Evolutionary conservation across 2,888 invertebrate species (phyloP), one percentile per base, ranked within the genome.

Genomic region (Noctua pronuba): DNA sequence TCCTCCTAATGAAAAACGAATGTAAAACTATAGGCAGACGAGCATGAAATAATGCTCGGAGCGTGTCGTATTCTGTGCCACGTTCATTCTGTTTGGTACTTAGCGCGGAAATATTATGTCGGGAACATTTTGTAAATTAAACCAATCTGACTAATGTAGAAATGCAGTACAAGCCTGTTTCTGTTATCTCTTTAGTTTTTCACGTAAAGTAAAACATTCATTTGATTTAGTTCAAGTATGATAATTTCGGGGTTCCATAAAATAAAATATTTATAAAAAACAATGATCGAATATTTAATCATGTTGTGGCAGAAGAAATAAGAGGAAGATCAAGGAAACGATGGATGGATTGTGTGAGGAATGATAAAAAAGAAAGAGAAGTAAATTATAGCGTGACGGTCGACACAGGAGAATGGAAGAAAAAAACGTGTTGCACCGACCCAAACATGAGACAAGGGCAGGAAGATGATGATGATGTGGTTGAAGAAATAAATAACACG

Each of bases 81-180:
- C 35, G 73, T 72, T 74, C 49, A 75, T 80, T 83, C 60, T 83
- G 41, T 77, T 49, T 73, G 11, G 38, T 75, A 64, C 52, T 82
- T 73, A 38, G 55, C 41, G 65, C 67, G 73, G 74, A 76, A 88
- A 88, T 74, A 83, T 76, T 74, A 83, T 76, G 80, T 73, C 83
- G 78, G 80, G 67, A 83, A 79, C 85, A 87, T 88, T 89, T 87
- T 84, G 79, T 76, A 88, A 89, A 90, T 90, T 85, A 88, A 83
- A 85, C 86, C 88, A 90, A 89, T 90, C 82, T 46, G 73, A 77
- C 88, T 87, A 87, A 88, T 88, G 85, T 81, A 85, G 66, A 73
- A 73, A 71, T 82, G 75, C 49, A 66, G 74, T 38, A 44, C 52
- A 13, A 49, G 28, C 41, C 18, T 28, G 70, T 41, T 55, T 62